Evolutionary conservation across 1,140 invertebrate genomes (phyloP).

Genomic region (Drosophila kanapiae): DNA sequence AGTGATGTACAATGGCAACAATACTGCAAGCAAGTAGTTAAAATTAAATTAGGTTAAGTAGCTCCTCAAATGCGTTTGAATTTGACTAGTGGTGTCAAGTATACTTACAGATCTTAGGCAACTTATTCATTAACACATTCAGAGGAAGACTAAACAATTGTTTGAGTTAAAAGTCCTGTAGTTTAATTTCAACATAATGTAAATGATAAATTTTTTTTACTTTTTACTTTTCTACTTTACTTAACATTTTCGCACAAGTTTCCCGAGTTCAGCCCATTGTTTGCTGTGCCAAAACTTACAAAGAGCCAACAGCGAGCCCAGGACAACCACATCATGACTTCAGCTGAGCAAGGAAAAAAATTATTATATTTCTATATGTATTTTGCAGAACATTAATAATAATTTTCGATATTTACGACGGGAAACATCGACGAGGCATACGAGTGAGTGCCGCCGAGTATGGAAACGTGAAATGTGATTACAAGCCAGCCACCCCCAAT

Average conservation of each 20-base stretch:
- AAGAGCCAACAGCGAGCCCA: slow-evolving; percentile 21
- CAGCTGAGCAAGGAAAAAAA: slow-evolving; percentile 20
- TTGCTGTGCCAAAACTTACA: slow-evolving; percentile 43
- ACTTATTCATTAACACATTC: not conserved
- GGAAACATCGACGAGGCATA: slow-evolving; percentile 70
- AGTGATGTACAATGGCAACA: slow-evolving; percentile 22
- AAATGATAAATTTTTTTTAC: too few relatives aligned
- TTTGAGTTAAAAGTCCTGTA: too few relatives aligned
- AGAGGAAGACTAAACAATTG: too few relatives aligned
- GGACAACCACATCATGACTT: slow-evolving; percentile 38
- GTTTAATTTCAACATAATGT: too few relatives aligned
- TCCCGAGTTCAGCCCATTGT: slow-evolving; percentile 12
- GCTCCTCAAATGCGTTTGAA: not conserved
- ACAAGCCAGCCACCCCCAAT: slow-evolving; percentile 62
- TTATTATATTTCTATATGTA: slow-evolving; percentile 16
- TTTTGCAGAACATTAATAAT: slow-evolving; percentile 72
- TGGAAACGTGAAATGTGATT: slow-evolving; percentile 78
- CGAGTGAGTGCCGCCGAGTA: slow-evolving; percentile 49
- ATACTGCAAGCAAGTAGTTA: not conserved
- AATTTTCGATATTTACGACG: slow-evolving; percentile 83
- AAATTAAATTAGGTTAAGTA: not conserved
- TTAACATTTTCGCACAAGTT: not conserved
- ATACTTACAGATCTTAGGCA: too few relatives aligned
- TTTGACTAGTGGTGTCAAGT: not conserved
- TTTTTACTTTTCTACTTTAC: not conserved